Percentiles rank a stretch among this genome's conserved stretches.
These are phyloP conservation scores for Serinus canaria DNA, from an alignment of 2,113 vertebrate genomes.

Conservation along the genomic window DNA sequence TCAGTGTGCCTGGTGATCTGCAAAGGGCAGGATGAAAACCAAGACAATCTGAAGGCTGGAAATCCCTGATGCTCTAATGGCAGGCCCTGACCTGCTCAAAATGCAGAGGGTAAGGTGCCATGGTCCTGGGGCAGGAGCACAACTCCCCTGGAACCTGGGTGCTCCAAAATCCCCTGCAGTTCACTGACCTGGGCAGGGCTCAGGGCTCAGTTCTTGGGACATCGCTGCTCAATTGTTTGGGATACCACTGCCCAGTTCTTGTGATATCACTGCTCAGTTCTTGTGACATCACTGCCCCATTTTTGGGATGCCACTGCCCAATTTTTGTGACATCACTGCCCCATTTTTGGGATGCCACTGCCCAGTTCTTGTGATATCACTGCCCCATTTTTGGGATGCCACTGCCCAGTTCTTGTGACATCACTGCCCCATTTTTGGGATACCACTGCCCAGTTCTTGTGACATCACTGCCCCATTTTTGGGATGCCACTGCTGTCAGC, in stretches of 20 bases:
- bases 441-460: not conserved
- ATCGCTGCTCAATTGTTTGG: fast-evolving
- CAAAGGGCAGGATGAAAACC: not conserved
- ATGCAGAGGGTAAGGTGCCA: not conserved
- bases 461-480: too few relatives aligned
- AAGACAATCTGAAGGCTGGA: not conserved
- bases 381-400: fast-evolving
- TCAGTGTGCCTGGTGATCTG: not conserved
- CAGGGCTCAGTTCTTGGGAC: fast-evolving
- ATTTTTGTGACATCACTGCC: fast-evolving
- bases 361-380: fast-evolving
- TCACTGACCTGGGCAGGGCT: not conserved
- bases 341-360: fast-evolving
- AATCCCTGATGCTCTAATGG: not conserved
- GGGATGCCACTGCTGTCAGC: not conserved
- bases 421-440: not conserved
- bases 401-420: too few relatives aligned
- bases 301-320: fast-evolving
- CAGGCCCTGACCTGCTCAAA: not conserved
- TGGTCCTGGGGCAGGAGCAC: not conserved
- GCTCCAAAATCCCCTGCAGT: not conserved
- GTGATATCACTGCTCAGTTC: not conserved
- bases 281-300: fast-evolving
- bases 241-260: fast-evolving
- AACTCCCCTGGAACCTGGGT: not conserved